Evolutionary conservation across 1,140 invertebrate species (phyloP).

Genomic region (Argopecten irradians): DNA sequence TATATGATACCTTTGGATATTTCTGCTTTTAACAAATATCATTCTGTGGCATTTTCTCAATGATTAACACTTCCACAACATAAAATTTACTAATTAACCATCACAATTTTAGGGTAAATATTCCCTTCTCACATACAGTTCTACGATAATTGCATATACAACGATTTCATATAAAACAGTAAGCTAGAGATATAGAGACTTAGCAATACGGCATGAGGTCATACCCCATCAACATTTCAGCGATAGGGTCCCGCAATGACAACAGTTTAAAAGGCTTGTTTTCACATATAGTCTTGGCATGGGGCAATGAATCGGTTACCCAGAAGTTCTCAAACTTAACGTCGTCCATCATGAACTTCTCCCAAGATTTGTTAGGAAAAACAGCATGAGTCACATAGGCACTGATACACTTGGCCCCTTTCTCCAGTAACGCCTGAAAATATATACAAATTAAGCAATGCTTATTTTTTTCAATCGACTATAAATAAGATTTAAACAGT

Average conservation of each 20-base stretch:
- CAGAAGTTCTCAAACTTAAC: conserved; percentile 74
- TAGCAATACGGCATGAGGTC: conserved; percentile 62
- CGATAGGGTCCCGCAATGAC: conserved; percentile 72
- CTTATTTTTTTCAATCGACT: too few relatives aligned
- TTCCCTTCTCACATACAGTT: too few relatives aligned
- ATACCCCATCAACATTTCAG: conserved; percentile 73
- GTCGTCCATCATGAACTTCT: conserved; percentile 66
- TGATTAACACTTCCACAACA: too few relatives aligned
- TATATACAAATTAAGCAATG: too few relatives aligned
- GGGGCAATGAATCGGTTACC: conserved; percentile 76
- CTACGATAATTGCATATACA: too few relatives aligned
- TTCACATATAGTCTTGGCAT: conserved; percentile 70
- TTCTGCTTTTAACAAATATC: too few relatives aligned
- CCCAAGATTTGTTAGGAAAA: conserved; percentile 76
- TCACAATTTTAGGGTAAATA: too few relatives aligned
- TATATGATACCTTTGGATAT: too few relatives aligned
- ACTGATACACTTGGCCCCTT: conserved; percentile 71
- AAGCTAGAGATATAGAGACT: not conserved
- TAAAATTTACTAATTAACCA: too few relatives aligned
- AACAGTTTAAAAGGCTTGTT: conserved; percentile 74
- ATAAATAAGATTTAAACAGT: too few relatives aligned
- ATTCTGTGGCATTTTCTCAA: too few relatives aligned
- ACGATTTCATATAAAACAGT: too few relatives aligned
- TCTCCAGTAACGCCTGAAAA: conserved; percentile 69
- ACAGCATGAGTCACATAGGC: conserved; percentile 76